phyloP scores from a whole-genome alignment of 2,797 vertebrate species.

The Onychomys torridus region DNA sequence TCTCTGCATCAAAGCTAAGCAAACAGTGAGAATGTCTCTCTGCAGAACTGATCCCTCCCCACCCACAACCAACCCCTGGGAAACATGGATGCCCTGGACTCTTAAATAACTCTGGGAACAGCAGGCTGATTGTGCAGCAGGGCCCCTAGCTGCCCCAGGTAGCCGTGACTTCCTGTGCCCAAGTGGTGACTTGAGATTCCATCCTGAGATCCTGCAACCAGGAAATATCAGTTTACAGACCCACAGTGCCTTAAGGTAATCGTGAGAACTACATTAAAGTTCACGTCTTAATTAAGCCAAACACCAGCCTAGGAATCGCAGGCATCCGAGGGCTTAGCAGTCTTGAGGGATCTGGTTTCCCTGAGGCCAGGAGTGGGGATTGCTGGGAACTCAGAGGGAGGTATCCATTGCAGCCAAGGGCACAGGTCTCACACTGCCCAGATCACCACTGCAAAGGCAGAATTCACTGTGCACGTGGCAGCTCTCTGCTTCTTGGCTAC shows the following conservation, averaged over 20 bases:
- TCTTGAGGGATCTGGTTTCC: conserved; percentile 65
- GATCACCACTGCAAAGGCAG: background rate
- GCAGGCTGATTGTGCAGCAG: conserved; percentile 80
- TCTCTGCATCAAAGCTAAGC: conserved; percentile 70
- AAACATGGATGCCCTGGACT: conserved; percentile 70
- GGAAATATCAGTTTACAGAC: conserved; percentile 85
- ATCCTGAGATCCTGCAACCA: conserved; percentile 73
- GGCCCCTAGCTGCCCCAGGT: conserved; percentile 76
- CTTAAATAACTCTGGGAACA: conserved; percentile 84
- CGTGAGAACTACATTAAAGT: conserved; percentile 73
- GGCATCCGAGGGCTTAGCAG: conserved; percentile 51
- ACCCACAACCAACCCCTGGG: conserved; percentile 67
- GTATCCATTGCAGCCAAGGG: background rate
- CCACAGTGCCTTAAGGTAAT: conserved; percentile 74
- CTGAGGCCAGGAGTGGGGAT: background rate
- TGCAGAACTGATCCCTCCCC: conserved; percentile 59
- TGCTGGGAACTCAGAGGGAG: background rate
- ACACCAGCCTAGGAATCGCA: conserved; percentile 68
- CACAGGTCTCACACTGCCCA: background rate
- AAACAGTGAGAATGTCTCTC: conserved; percentile 58
- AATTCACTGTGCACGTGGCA: background rate
- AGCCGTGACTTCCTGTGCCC: conserved; percentile 84
- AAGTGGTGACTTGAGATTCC: conserved; percentile 78
- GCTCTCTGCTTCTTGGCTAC: background rate
- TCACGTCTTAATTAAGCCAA: conserved; percentile 63